phyloP scores from a whole-genome alignment of 2,888 invertebrate genomes.

The Lasioglossum calceatum region DNA sequence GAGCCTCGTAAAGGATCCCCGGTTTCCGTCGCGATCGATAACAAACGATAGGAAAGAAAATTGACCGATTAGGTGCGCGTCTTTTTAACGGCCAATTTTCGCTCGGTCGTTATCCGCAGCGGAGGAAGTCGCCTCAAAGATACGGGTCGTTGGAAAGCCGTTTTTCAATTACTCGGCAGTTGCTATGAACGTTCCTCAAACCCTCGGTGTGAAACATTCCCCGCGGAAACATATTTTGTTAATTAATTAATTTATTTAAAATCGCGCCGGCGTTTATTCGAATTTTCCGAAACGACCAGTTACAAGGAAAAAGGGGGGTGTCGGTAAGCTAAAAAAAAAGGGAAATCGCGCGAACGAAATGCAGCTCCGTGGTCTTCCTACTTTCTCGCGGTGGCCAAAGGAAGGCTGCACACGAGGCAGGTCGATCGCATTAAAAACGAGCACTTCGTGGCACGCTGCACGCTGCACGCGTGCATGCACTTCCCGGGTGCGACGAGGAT shows the following conservation, averaged over 20 bases:
- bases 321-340: neutral
- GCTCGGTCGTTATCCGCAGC: neutral
- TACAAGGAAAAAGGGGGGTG: no score
- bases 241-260: no score
- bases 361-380: slow-evolving; percentile 39
- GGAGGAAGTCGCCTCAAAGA: neutral
- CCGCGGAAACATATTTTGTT: neutral
- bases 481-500: slow-evolving; percentile 47
- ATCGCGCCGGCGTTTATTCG: neutral
- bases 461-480: slow-evolving; percentile 56
- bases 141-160: neutral
- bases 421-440: slow-evolving; percentile 60
- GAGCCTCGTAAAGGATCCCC: slow-evolving; percentile 28
- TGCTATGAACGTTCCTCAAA: no score
- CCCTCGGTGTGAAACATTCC: no score
- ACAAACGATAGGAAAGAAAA: slow-evolving; percentile 39
- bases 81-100: neutral
- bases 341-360: slow-evolving; percentile 30
- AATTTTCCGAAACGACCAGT: neutral
- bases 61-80: slow-evolving; percentile 31
- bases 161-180: neutral
- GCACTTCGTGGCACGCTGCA: slow-evolving; percentile 45
- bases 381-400: slow-evolving; percentile 56
- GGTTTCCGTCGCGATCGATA: slow-evolving; percentile 55
- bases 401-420: slow-evolving; percentile 29